Percentiles rank a stretch among this genome's conserved stretches.
phyloP scores from a whole-genome alignment of 2,888 invertebrate genomes.

The Achlya flavicornis region DNA sequence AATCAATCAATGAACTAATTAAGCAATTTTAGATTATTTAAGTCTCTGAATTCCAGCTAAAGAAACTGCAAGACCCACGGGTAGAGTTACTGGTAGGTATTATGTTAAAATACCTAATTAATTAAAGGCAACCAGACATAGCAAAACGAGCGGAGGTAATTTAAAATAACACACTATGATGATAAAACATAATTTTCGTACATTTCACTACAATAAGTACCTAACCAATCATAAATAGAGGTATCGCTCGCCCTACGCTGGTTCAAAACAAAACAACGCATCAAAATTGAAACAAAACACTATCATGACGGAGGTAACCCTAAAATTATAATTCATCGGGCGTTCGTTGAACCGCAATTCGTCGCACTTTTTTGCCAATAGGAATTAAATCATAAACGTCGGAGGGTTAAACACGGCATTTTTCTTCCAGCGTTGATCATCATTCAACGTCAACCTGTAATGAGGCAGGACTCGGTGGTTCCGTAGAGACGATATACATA shows the following conservation, averaged over 20 bases:
- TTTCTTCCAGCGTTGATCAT: constrained; percentile 67
- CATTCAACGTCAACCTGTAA: constrained; percentile 76
- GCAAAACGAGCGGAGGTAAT: too few species aligned
- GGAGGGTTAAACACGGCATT: constrained; percentile 68
- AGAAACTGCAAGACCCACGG: too few species aligned
- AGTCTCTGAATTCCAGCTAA: too few species aligned
- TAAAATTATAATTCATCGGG: constrained; percentile 25
- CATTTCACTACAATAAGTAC: neutral
- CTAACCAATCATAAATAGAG: constrained; percentile 16
- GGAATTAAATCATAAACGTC: constrained; percentile 69
- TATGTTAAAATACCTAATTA: too few species aligned
- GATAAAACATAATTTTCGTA: neutral
- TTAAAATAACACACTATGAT: neutral
- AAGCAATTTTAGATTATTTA: too few species aligned
- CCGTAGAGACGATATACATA: constrained; percentile 57
- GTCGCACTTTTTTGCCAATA: constrained; percentile 56
- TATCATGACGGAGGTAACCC: constrained; percentile 27
- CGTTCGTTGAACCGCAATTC: constrained; percentile 42
- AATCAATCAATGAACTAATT: too few species aligned
- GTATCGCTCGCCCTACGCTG: constrained; percentile 21
- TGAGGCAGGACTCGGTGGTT: constrained; percentile 66
- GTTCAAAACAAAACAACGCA: constrained; percentile 38
- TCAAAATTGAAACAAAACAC: constrained; percentile 50
- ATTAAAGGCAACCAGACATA: too few species aligned
- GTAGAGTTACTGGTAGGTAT: too few species aligned